These are phyloP conservation scores for Chromobotia macracanthus DNA, from an alignment of 2,797 vertebrate species.

Conservation along the genomic window DNA sequence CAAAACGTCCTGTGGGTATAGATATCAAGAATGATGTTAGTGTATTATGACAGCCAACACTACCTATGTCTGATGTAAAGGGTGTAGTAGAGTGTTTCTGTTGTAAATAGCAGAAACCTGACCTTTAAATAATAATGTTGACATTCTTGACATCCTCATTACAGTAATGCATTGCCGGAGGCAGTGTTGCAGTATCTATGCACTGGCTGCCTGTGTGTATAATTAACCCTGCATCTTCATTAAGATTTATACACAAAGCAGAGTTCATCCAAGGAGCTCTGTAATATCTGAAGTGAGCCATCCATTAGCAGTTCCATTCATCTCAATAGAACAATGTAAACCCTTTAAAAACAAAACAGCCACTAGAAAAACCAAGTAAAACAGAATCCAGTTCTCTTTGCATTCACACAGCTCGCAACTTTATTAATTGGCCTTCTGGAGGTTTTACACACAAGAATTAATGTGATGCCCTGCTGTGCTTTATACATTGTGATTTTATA, in stretches of 20 bases:
- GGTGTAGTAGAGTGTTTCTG: not conserved
- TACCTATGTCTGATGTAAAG: constrained; percentile 9
- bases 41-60: not conserved
- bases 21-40: not conserved
- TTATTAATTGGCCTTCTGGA: not conserved
- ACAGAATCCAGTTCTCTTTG: not conserved
- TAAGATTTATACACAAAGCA: constrained; percentile 4
- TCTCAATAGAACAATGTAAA: not conserved
- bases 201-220: constrained; percentile 11
- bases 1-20: too few relatives aligned
- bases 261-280: not conserved
- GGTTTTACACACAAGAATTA: not conserved
- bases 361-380: not conserved
- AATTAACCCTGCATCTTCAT: constrained; percentile 43
- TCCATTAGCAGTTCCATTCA: constrained; percentile 9
- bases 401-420: not conserved
- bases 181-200: constrained; percentile 32
- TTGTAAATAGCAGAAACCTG: constrained; percentile 19
- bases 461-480: not conserved
- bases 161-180: constrained; percentile 33
- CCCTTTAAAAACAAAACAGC: not conserved
- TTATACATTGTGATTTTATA: not conserved
- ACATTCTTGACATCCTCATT: constrained; percentile 42
- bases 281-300: not conserved
- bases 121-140: constrained; percentile 43